phyloP scores from a whole-genome alignment of 1,140 invertebrate genomes.

The Ephestia elutella region DNA sequence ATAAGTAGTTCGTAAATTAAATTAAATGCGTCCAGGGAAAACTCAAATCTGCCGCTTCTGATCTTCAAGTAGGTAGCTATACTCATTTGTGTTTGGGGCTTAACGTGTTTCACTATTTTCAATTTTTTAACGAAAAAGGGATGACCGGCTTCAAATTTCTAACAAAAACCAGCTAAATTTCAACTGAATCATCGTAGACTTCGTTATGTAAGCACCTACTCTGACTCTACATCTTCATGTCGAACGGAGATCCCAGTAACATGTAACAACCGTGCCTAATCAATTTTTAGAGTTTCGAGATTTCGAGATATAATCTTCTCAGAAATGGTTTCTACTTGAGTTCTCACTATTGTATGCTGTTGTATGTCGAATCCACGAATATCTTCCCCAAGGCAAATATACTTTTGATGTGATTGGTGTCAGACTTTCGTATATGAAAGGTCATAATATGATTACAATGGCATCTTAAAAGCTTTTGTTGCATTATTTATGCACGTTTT shows the following conservation, averaged over 20 bases:
- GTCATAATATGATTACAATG: neutral
- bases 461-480: neutral
- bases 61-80: too few relatives aligned
- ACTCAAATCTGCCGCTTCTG: too few relatives aligned
- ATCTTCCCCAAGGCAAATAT: neutral
- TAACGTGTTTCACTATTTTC: too few relatives aligned
- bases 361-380: neutral
- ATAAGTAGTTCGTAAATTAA: too few relatives aligned
- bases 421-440: neutral
- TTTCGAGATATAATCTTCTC: neutral
- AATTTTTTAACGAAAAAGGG: too few relatives aligned
- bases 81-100: too few relatives aligned
- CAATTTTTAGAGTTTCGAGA: constrained; percentile 12
- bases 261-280: constrained; percentile 21
- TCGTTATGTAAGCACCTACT: too few relatives aligned
- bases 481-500: neutral
- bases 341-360: neutral
- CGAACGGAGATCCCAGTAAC: neutral
- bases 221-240: neutral
- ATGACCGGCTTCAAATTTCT: too few relatives aligned
- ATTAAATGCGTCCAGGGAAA: too few relatives aligned
- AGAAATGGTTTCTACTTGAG: neutral
- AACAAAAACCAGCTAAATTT: too few relatives aligned
- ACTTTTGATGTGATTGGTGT: neutral
- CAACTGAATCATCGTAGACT: too few relatives aligned